A percentile compares a stretch with the other conserved stretches of the same genome.
phyloP scores from a whole-genome alignment of 2,113 vertebrate genomes.

The Phaetusa simplex region DNA sequence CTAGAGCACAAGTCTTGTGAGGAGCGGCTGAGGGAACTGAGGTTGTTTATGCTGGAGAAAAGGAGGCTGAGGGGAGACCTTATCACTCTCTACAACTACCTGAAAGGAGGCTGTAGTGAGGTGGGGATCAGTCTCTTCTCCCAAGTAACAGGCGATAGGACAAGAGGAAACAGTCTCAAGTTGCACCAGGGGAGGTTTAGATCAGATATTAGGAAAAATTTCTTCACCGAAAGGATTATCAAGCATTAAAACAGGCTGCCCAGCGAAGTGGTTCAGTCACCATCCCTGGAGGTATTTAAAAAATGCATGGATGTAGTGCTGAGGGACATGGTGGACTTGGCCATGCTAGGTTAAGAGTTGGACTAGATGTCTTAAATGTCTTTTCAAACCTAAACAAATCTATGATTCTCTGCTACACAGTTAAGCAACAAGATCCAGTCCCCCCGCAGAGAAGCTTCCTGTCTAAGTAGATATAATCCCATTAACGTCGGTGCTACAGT shows the following conservation, averaged over 20 bases:
- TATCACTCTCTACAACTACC: neutral
- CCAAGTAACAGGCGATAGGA: neutral
- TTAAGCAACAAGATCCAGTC: neutral
- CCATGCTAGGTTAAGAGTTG: neutral
- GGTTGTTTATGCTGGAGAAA: neutral
- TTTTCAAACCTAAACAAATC: neutral
- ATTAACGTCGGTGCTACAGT: neutral
- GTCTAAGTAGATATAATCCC: neutral
- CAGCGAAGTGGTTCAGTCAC: neutral
- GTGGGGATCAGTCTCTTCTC: neutral
- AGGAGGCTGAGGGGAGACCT: neutral
- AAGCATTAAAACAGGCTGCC: neutral
- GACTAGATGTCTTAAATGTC: neutral
- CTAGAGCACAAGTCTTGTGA: neutral
- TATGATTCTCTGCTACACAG: neutral
- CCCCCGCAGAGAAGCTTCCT: neutral
- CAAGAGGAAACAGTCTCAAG: neutral
- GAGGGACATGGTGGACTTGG: neutral
- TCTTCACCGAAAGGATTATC: neutral
- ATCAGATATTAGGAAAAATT: neutral
- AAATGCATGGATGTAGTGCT: neutral
- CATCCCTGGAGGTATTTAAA: neutral
- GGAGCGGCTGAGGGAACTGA: neutral
- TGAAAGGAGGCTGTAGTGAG: neutral
- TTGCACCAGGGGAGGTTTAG: neutral